A percentile compares a stretch with the other conserved stretches of the same genome.
phyloP scores from a whole-genome alignment of 2,797 vertebrate species.

The Sphenopsis melanotis region DNA sequence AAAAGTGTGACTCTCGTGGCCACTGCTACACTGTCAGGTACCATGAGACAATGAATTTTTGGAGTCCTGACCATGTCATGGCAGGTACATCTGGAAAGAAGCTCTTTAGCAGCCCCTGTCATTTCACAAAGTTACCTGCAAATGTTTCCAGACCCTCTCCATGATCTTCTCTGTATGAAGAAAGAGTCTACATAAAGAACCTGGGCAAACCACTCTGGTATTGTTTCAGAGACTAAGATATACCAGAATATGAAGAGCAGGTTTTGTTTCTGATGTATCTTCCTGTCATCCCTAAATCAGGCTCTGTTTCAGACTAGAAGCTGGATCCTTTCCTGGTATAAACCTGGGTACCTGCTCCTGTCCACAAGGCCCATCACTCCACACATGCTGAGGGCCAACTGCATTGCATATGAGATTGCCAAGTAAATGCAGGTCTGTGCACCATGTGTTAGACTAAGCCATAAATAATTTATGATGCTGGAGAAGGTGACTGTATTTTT shows the following conservation, averaged over 20 bases:
- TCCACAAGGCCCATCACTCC: not conserved
- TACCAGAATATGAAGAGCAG: not conserved
- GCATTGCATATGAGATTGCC: not conserved
- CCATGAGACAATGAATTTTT: not conserved
- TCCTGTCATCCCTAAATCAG: not conserved
- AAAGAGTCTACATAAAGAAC: not conserved
- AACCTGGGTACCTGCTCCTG: not conserved
- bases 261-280: not conserved
- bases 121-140: not conserved
- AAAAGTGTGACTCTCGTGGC: rapidly evolving
- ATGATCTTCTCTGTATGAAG: not conserved
- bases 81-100: not conserved
- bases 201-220: not conserved
- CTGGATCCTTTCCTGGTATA: not conserved
- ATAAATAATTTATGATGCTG: not conserved
- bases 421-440: not conserved
- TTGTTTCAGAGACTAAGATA: not conserved
- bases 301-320: not conserved
- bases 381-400: not conserved
- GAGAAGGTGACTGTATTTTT: not conserved
- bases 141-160: not conserved
- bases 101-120: not conserved
- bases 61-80: not conserved
- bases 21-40: not conserved
- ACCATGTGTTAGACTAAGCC: not conserved